Evolutionary conservation across 2,113 vertebrate genomes (phyloP).

Genomic region (Mionectes macconnelli): DNA sequence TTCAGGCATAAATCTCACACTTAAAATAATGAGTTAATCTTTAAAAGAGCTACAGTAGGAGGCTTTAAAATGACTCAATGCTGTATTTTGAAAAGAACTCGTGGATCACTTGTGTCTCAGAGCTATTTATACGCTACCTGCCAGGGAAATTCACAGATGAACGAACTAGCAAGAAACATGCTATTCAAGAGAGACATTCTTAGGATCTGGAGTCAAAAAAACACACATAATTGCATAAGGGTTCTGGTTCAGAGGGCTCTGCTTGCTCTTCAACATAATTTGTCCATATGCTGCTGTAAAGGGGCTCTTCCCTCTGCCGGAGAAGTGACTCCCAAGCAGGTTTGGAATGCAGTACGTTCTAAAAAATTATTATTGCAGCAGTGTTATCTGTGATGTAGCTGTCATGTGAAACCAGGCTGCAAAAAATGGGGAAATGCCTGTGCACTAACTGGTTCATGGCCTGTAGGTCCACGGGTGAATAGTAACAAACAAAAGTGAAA

Average conservation of each 20-base stretch:
- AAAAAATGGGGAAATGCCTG: background rate
- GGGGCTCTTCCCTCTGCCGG: background rate
- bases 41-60: slow-evolving; percentile 58
- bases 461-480: background rate
- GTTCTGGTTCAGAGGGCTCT: background rate
- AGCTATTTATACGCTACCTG: slow-evolving; percentile 69
- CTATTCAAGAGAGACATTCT: slow-evolving; percentile 28
- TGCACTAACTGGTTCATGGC: background rate
- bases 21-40: slow-evolving; percentile 50
- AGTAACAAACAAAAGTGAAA: background rate
- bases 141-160: slow-evolving; percentile 61
- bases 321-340: background rate
- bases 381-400: background rate
- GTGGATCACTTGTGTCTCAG: slow-evolving; percentile 46
- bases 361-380: background rate
- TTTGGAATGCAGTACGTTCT: background rate
- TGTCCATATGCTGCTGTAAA: background rate
- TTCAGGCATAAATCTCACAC: background rate
- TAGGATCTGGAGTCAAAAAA: background rate
- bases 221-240: background rate
- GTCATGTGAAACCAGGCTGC: background rate
- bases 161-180: slow-evolving; percentile 2
- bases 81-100: slow-evolving; percentile 63
- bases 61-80: slow-evolving; percentile 68
- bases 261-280: background rate